phyloP scores from a whole-genome alignment of 2,797 vertebrate genomes.

The Emydoidea blandingii region DNA sequence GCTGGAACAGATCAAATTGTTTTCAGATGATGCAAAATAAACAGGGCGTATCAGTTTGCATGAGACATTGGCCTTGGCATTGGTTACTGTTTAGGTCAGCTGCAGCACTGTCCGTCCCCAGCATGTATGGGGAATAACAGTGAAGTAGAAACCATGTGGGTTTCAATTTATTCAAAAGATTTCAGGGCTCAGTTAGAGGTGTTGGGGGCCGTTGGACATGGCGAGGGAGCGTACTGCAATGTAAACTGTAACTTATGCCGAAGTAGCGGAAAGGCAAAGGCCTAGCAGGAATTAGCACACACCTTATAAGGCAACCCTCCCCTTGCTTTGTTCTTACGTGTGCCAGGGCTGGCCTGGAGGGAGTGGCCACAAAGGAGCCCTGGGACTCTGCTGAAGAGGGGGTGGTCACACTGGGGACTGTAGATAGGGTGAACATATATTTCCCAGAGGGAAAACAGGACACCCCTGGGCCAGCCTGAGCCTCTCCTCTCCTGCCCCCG shows the following conservation, averaged over 20 bases:
- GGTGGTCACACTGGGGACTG: too few relatives aligned
- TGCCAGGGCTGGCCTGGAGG: too few relatives aligned
- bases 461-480: too few relatives aligned
- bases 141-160: neutral
- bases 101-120: neutral
- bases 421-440: too few relatives aligned
- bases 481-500: too few relatives aligned
- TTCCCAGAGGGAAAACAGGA: too few relatives aligned
- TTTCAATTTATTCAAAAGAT: neutral
- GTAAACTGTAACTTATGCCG: neutral
- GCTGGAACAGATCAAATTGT: neutral
- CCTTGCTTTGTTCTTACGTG: neutral
- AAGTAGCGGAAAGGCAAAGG: too few relatives aligned
- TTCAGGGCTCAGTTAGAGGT: neutral
- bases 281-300: neutral
- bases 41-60: neutral
- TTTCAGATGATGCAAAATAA: neutral
- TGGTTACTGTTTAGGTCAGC: neutral
- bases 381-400: too few relatives aligned
- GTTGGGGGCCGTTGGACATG: neutral
- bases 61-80: too few relatives aligned
- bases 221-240: neutral
- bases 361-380: fast-evolving
- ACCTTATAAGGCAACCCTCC: neutral
- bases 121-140: neutral